Evolutionary conservation across 2,113 vertebrate species (phyloP).

Genomic region (Promerops cafer): DNA sequence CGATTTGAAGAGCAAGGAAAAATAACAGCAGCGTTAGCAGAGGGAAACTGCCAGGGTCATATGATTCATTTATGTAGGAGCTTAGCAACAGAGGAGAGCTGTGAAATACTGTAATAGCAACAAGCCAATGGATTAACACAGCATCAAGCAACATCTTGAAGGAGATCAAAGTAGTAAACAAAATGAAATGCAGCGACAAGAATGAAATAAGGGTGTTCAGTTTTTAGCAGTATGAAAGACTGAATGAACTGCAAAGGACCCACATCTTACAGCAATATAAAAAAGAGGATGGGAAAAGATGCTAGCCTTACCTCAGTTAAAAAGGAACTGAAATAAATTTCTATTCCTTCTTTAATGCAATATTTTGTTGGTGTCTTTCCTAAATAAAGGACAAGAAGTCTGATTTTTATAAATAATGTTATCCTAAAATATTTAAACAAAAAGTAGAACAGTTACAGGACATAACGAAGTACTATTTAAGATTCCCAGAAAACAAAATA

Average conservation of each 20-base stretch:
- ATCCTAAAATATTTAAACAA: not conserved
- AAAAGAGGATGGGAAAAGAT: not conserved
- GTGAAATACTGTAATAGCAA: conserved; percentile 8
- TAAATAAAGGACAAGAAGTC: not conserved
- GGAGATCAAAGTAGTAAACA: conserved; percentile 6
- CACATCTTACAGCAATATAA: not conserved
- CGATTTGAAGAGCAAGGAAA: not conserved
- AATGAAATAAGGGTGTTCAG: not conserved
- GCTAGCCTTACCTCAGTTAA: not conserved
- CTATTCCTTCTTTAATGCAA: not conserved
- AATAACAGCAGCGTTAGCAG: not conserved
- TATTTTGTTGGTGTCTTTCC: not conserved
- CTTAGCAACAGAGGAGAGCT: conserved; percentile 38
- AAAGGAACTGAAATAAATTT: not conserved
- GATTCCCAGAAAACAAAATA: not conserved
- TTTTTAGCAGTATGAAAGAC: not conserved
- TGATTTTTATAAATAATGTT: not conserved
- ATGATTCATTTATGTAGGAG: conserved; percentile 6
- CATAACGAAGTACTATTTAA: not conserved
- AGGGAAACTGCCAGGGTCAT: not conserved
- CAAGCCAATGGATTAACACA: not conserved
- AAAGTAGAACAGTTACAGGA: not conserved
- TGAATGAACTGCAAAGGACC: not conserved
- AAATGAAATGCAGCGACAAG: not conserved
- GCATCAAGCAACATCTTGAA: not conserved